Percentiles rank a stretch among this genome's conserved stretches.
Evolutionary conservation across 2,113 vertebrate species (phyloP).

Genomic region (Neomonachus schauinslandi): DNA sequence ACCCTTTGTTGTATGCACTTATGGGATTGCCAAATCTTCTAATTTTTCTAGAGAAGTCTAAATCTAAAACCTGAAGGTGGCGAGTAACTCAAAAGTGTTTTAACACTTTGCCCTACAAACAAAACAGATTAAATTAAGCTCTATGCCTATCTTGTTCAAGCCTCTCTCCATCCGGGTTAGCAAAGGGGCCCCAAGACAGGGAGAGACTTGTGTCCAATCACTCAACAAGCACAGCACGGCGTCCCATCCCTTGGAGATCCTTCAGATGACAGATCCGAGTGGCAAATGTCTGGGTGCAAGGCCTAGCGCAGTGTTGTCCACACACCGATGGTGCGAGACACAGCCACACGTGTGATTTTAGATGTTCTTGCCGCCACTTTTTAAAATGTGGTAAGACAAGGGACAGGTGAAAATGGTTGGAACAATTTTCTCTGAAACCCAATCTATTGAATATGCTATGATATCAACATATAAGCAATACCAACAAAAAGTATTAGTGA

Average conservation of each 20-base stretch:
- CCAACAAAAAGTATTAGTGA: not conserved
- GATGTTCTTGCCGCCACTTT: not conserved
- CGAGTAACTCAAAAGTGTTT: not conserved
- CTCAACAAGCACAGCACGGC: not conserved
- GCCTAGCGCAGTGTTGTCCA: not conserved
- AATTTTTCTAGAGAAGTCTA: not conserved
- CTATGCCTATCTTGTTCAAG: not conserved
- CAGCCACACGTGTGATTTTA: not conserved
- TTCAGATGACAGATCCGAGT: not conserved
- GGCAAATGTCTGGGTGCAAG: fast-evolving
- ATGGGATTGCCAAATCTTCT: not conserved
- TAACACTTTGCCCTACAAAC: not conserved
- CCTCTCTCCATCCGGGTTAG: not conserved
- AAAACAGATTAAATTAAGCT: not conserved
- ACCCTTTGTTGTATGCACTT: fast-evolving
- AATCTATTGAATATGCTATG: not conserved
- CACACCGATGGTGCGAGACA: too few relatives aligned
- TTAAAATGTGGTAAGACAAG: not conserved
- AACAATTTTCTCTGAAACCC: not conserved
- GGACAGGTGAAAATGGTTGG: not conserved
- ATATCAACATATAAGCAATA: not conserved
- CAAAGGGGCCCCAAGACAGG: not conserved
- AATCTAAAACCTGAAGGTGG: not conserved
- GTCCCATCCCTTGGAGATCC: not conserved
- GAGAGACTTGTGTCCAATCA: fast-evolving